These are phyloP conservation scores for Apamea anceps DNA, from an alignment of 2,888 invertebrate species.

Conservation along the genomic window DNA sequence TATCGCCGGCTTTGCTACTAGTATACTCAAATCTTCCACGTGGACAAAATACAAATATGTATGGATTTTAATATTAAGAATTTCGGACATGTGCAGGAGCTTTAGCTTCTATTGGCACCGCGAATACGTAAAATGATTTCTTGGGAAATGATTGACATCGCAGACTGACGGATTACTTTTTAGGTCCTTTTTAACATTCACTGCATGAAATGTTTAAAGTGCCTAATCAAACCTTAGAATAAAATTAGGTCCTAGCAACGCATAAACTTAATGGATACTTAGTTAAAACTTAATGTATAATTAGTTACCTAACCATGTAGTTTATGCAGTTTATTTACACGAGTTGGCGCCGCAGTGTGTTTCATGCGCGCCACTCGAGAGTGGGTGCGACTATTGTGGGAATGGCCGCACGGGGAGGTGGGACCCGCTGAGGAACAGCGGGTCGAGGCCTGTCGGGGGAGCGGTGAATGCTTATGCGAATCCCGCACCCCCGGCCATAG, in stretches of 20 bases:
- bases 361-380: too few species aligned
- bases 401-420: too few species aligned
- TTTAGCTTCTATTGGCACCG: constrained; percentile 57
- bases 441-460: too few species aligned
- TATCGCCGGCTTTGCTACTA: constrained; percentile 72
- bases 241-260: not conserved
- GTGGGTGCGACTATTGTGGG: too few species aligned
- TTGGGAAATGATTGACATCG: constrained; percentile 63
- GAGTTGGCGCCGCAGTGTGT: too few species aligned
- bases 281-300: not conserved
- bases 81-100: constrained; percentile 60
- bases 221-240: constrained; percentile 23
- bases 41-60: constrained; percentile 73
- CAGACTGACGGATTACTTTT: constrained; percentile 39
- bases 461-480: too few species aligned
- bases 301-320: not conserved
- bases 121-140: constrained; percentile 62
- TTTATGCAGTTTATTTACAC: too few species aligned
- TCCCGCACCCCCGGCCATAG: too few species aligned
- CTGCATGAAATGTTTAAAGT: constrained; percentile 22
- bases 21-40: constrained; percentile 69
- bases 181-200: constrained; percentile 51
- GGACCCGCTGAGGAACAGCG: too few species aligned
- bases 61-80: constrained; percentile 62
- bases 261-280: not conserved